These are phyloP conservation scores for Austrofundulus limnaeus DNA, from an alignment of 2,113 vertebrate species.

Conservation along the genomic window DNA sequence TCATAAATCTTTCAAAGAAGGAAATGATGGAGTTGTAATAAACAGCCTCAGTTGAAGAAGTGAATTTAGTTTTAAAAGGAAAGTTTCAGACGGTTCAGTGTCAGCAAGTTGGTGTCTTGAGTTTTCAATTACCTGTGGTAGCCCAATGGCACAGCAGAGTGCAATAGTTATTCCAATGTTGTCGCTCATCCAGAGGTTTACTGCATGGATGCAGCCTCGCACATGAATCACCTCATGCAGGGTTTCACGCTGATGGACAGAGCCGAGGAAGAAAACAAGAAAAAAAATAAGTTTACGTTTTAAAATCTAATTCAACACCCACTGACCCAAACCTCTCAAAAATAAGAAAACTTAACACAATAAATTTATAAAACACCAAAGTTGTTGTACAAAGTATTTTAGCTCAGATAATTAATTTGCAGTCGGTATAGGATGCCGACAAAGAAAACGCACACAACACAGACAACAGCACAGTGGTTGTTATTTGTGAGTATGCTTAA, in stretches of 20 bases:
- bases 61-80: neutral
- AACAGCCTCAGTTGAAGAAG: neutral
- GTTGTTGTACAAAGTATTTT: neutral
- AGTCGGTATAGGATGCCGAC: no score
- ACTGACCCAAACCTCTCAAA: neutral
- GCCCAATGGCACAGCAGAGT: conserved; percentile 83
- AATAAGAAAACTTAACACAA: neutral
- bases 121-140: conserved; percentile 84
- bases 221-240: conserved; percentile 83
- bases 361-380: neutral
- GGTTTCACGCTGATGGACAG: conserved; percentile 79
- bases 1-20: neutral
- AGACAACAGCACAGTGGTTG: no score
- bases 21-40: neutral
- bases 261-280: conserved; percentile 8
- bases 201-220: conserved; percentile 89
- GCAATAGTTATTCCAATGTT: conserved; percentile 84
- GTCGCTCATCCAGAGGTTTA: conserved; percentile 90
- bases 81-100: conserved; percentile 3
- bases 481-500: no score
- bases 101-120: neutral
- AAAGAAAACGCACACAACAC: no score
- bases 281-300: conserved; percentile 15
- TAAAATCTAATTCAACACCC: conserved; percentile 6
- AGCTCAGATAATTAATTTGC: neutral